Base-by-base conservation (phyloP, 35 echinoderm and acorn worm species). In the Nesometra sesokonis region DNA sequence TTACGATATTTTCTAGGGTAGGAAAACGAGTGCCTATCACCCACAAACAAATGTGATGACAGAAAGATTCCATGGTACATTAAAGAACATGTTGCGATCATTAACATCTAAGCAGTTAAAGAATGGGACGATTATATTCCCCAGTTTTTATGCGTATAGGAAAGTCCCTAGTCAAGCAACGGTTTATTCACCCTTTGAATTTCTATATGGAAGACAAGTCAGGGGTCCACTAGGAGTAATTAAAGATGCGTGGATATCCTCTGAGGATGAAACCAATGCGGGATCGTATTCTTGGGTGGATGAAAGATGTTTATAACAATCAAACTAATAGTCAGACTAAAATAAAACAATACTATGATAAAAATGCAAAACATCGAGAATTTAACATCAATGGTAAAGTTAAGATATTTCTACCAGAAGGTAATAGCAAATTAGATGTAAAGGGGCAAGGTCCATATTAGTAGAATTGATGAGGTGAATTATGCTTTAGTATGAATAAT, bases 391-490 rank as follows among this genome's bases (percentile, higher is more conserved):
- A 76, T 34, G 88, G 79, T 4, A 84, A 84, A 32, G 88, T 89
- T 78, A 15, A 84, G 13, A 77, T 84, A 19, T 84, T 84, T 36
- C 27, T 84, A 1, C 88, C 88, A 33, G 80, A 83, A 34, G 80
- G 52, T n/a, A 30, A 46, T 32, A 47, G 31, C 17, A 89, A 89
- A 36, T 33, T 89, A 29, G 81, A 89, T 77, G 35, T 11, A 34
- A 83, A 84, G 38, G 84, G 88, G 81, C 88, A 84, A 78, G 88
- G 88, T 29, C 88, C 88, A 31, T 89, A 84, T 76, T 0, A 78
- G 31, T 35, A 76, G 33, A 34, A 0, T 89, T 78, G 76, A 39
- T 84, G 88, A 89, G 35, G 81, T 89, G 0, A 78, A 84, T 29
- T 89, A 79, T 89, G 21, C 2, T 2, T 67, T 13, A 5, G 23